phyloP scores from a whole-genome alignment of 2,888 invertebrate species.

The Idaea aversata region DNA sequence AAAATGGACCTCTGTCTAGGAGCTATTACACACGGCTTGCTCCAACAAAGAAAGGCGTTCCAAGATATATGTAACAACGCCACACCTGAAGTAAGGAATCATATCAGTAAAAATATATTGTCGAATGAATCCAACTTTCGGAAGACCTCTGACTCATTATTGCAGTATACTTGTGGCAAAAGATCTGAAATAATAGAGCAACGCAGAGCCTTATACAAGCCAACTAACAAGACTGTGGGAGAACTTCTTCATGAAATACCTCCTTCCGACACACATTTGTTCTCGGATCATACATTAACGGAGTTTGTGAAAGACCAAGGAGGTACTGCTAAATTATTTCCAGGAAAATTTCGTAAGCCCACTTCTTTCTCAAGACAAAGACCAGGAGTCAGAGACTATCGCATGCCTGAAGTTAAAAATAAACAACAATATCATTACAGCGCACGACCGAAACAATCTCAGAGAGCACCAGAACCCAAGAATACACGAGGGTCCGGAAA shows the following conservation, averaged over 20 bases:
- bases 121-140: not conserved
- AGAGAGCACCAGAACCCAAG: too few relatives aligned
- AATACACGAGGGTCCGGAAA: too few relatives aligned
- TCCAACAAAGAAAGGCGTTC: not conserved
- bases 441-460: too few relatives aligned
- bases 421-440: too few relatives aligned
- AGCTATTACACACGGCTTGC: not conserved
- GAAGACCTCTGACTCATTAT: not conserved
- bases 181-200: not conserved
- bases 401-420: too few relatives aligned
- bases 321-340: not conserved
- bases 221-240: not conserved
- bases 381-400: too few relatives aligned
- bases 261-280: constrained; percentile 7
- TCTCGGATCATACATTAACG: not conserved
- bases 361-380: too few relatives aligned
- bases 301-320: not conserved
- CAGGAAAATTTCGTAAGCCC: not conserved
- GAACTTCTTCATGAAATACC: constrained; percentile 6
- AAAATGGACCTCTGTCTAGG: not conserved
- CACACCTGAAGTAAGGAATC: not conserved
- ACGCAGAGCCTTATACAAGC: not conserved
- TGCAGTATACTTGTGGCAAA: not conserved
- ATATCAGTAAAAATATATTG: not conserved
- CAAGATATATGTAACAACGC: not conserved